These are phyloP conservation scores for Channa striata DNA, from an alignment of 2,797 vertebrate genomes.

Conservation along the genomic window DNA sequence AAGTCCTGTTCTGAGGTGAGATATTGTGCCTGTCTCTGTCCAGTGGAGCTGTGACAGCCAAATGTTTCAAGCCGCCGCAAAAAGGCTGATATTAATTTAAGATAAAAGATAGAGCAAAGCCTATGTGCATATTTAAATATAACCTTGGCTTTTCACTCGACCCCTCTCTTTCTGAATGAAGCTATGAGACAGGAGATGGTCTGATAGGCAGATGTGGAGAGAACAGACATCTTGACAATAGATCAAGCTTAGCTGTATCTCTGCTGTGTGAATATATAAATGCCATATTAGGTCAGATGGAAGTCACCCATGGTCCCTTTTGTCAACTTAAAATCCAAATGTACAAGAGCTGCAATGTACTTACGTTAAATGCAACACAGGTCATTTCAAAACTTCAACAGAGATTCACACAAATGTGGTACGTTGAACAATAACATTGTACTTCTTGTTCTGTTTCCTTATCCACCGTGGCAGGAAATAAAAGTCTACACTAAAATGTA, in stretches of 20 bases:
- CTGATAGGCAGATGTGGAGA: slow-evolving; percentile 68
- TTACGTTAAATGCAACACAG: slow-evolving; percentile 5
- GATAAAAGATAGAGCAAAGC: slow-evolving; percentile 53
- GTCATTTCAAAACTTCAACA: background rate
- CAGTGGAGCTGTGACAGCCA: slow-evolving; percentile 26
- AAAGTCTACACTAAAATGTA: slow-evolving; percentile 16
- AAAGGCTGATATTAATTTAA: slow-evolving; percentile 53
- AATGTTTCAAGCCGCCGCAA: slow-evolving; percentile 45
- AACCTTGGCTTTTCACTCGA: slow-evolving; percentile 57
- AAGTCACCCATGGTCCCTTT: slow-evolving; percentile 60
- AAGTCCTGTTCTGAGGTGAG: slow-evolving; percentile 30
- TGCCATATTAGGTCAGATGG: slow-evolving; percentile 67
- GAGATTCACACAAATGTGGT: background rate
- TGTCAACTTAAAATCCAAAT: slow-evolving; percentile 53
- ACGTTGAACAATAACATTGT: background rate
- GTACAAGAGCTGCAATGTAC: background rate
- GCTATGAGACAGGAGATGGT: slow-evolving; percentile 50
- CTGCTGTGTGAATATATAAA: slow-evolving; percentile 68
- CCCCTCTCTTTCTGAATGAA: slow-evolving; percentile 28
- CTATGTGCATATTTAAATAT: slow-evolving; percentile 62
- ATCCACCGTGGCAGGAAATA: background rate
- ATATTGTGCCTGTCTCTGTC: background rate
- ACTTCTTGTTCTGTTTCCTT: slow-evolving; percentile 19
- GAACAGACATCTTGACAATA: slow-evolving; percentile 71
- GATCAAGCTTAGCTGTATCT: slow-evolving; percentile 48